Evolutionary conservation across 2,113 vertebrate genomes (phyloP).

Genomic region (Bubo blakistoni): DNA sequence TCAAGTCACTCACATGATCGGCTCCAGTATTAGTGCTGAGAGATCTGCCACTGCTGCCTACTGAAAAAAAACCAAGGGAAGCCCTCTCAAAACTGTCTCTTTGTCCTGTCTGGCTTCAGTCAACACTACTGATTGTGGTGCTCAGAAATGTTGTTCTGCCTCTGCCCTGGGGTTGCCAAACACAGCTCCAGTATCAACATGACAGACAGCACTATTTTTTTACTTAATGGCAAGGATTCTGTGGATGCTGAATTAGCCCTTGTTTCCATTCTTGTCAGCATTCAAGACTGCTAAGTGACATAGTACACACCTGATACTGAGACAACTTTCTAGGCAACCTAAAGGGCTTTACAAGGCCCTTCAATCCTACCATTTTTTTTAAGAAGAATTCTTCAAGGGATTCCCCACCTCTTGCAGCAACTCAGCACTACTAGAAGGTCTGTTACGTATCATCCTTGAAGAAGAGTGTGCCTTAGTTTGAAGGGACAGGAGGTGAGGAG

Average conservation of each 20-base stretch:
- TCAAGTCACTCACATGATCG: not conserved
- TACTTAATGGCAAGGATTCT: not conserved
- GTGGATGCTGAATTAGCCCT: not conserved
- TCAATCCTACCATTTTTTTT: not conserved
- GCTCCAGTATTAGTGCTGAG: not conserved
- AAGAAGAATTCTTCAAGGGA: not conserved
- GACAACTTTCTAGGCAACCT: not conserved
- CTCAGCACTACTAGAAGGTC: not conserved
- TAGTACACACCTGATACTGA: not conserved
- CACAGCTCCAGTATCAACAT: not conserved
- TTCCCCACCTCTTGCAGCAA: not conserved
- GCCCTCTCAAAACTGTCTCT: not conserved
- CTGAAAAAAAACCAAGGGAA: not conserved
- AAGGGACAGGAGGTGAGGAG: not conserved
- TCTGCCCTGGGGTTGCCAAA: not conserved
- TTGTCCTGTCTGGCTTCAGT: not conserved
- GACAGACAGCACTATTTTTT: not conserved
- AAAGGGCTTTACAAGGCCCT: not conserved
- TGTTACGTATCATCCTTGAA: rapidly evolving
- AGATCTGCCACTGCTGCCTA: not conserved
- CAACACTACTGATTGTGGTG: not conserved
- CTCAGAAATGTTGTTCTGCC: not conserved
- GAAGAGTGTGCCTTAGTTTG: not conserved
- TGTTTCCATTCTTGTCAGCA: not conserved
- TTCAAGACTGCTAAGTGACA: not conserved